Conservation (phyloP, 2,888 invertebrate species). For the Hypercompe scribonia region DNA sequence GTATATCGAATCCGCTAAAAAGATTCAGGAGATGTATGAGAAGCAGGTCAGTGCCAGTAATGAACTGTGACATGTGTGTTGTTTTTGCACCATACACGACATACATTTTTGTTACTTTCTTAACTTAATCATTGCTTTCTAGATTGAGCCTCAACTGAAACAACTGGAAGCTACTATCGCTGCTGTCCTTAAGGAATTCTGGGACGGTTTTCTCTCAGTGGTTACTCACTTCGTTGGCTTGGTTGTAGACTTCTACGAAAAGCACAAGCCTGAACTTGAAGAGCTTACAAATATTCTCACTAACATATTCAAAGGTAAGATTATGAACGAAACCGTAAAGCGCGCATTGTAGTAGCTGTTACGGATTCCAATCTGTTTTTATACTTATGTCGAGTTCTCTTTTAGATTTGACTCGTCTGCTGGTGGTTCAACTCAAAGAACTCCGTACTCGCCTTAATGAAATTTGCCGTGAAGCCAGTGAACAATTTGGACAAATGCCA, state of each 20-base stretch:
- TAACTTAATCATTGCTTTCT: constrained; percentile 2
- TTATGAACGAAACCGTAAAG: not conserved
- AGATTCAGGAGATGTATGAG: constrained; percentile 68
- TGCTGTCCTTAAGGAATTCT: constrained; percentile 73
- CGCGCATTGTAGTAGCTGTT: not conserved
- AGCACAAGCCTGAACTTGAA: constrained; percentile 89
- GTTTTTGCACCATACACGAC: not conserved
- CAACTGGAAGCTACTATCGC: constrained; percentile 67
- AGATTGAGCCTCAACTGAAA: constrained; percentile 76
- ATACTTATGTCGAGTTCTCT: not conserved
- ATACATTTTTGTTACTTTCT: not conserved
- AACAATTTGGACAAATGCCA: constrained; percentile 78
- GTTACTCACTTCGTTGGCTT: constrained; percentile 85
- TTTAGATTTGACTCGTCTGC: constrained; percentile 76
- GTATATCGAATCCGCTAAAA: constrained; percentile 59
- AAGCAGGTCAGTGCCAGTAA: constrained; percentile 61
- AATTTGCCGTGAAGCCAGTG: constrained; percentile 65
- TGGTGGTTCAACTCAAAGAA: constrained; percentile 78
- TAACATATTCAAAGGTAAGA: constrained; percentile 83
- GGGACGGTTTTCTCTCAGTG: constrained; percentile 75
- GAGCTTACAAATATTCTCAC: constrained; percentile 85
- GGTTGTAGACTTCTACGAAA: constrained; percentile 86
- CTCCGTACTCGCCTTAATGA: constrained; percentile 68
- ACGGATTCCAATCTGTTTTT: not conserved
- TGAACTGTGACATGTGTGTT: not conserved